These are phyloP conservation scores for Holothuria glaberrima DNA, from an alignment of 35 echinoderm and acorn worm species.

Conservation along the genomic window DNA sequence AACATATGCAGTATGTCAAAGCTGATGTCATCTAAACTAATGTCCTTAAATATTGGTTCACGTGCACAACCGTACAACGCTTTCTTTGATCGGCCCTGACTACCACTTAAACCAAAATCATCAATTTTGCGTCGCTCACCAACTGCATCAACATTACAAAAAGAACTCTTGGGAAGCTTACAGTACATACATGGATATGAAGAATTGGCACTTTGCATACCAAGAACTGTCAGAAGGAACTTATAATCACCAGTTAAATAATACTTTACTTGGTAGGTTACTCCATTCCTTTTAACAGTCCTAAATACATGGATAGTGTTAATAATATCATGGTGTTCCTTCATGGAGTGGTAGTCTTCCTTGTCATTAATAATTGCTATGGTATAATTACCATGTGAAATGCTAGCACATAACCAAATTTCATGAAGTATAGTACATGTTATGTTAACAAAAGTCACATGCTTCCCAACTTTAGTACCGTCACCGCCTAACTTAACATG, in stretches of 20 bases:
- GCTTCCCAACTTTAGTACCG: conserved; percentile 52
- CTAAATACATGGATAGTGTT: conserved; percentile 11
- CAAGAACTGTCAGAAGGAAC: conserved; percentile 38
- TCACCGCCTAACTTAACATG: conserved; percentile 55
- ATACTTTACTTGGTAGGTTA: background rate
- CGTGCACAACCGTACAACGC: background rate
- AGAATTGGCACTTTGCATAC: too few species aligned
- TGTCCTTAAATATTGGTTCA: conserved; percentile 2
- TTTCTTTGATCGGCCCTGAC: background rate
- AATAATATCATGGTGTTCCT: conserved; percentile 27
- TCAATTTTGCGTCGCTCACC: conserved; percentile 13
- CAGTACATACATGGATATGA: too few species aligned
- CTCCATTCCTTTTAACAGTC: background rate
- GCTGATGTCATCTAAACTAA: background rate
- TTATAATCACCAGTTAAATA: conserved; percentile 44
- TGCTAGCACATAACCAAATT: background rate
- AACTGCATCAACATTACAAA: background rate
- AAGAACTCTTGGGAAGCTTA: too few species aligned
- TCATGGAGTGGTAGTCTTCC: background rate
- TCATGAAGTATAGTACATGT: conserved; percentile 39
- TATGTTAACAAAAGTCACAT: conserved; percentile 54
- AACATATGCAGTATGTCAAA: too few species aligned
- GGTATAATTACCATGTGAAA: conserved; percentile 50
- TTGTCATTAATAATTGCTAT: conserved; percentile 52
- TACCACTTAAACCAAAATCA: too few species aligned